Evolutionary conservation across 2,113 vertebrate species (phyloP), one percentile per base, ranked within the genome.

Genomic region (Nettapus auritus): DNA sequence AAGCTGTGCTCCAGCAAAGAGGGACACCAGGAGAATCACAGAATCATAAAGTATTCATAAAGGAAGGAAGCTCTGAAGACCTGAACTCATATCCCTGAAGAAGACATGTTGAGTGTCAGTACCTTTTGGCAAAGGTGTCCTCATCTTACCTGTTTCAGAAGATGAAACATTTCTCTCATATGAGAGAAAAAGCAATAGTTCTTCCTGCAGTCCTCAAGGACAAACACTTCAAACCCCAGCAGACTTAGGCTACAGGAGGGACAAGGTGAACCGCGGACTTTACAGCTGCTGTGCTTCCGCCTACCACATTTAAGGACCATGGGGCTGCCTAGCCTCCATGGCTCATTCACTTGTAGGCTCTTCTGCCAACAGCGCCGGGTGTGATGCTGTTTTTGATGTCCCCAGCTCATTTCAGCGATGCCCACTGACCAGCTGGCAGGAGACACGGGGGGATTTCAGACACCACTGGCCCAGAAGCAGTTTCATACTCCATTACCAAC

Each of bases 41-140:
- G 46, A 48, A 22, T 48, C 46, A 22, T 21, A 21, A 21, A 48
- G 46, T 20, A 48, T 48, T 48, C 46, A 48, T 48, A 48, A 22
- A 21, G 10, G 46, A 20, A 48, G 6, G 36, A 60, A 83, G 59
- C 33, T 81, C 77, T 53, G 77, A 69, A 81, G 31, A 48, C n/a
- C 16, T 36, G 50, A 62, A 33, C 29, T 50, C 13, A 28, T 55
- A 29, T 13, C 40, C 68, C 74, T 28, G 22, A 18, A 60, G 53
- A 33, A 34, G 73, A n/a, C 2, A 0, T 6, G 12, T 13, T 25
- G 53, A 73, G 29, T 29, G 18, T 11, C 1, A 0, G 50, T 16
- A 16, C 13, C 44, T 66, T 34, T 1, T 57, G 59, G 52, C 9
- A 69, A 52, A 28, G 11, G 60, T 44, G 12, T 34, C 62, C 59